Base-by-base conservation (phyloP, 2,888 invertebrate genomes). In the Luffia ferchaultella region DNA sequence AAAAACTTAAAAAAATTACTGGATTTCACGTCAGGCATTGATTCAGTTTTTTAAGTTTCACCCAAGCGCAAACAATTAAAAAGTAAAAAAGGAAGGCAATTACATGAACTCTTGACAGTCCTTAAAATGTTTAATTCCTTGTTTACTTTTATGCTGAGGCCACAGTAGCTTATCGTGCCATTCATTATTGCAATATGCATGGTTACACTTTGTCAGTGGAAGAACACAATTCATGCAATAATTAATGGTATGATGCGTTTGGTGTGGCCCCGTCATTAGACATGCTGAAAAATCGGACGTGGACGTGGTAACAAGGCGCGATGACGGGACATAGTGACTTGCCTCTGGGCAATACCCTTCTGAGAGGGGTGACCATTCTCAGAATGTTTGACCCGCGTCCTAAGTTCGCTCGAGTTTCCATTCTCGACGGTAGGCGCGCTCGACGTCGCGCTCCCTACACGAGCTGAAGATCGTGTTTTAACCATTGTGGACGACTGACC, bases 221-320 rank as follows among this genome's bases (percentile, higher is more conserved):
- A 3, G 12, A 7, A 12, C 12, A 12, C 5, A 12, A 30, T 7
- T 30, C 12, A 7, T 30, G 30, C 12, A 30, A 30, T 7, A 7
- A 12, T 30, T 30, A 30, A 30, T 30, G 30, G n/a, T n/a, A n/a
- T n/a, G n/a, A n/a, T n/a, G n/a, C n/a, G n/a, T n/a, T n/a, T n/a
- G n/a, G n/a, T n/a, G n/a, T n/a, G n/a, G n/a, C n/a, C n/a, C n/a
- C n/a, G n/a, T n/a, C n/a, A n/a, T n/a, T n/a, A n/a, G n/a, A n/a
- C n/a, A n/a, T 15, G 16, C 18, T 20, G 30, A n/a, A 16, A 16
- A 15, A 17, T 16, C 17, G 30, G n/a, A 84, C 93, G 93, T 68
- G 95, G 89, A 76, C 93, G 94, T 71, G 91, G 90, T 62, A 93
- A 93, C 64, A 94, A 89, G 83, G 94, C 87, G 75, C 88, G 73